phyloP scores from a whole-genome alignment of 1,140 invertebrate species.

The Globodera rostochiensis region DNA sequence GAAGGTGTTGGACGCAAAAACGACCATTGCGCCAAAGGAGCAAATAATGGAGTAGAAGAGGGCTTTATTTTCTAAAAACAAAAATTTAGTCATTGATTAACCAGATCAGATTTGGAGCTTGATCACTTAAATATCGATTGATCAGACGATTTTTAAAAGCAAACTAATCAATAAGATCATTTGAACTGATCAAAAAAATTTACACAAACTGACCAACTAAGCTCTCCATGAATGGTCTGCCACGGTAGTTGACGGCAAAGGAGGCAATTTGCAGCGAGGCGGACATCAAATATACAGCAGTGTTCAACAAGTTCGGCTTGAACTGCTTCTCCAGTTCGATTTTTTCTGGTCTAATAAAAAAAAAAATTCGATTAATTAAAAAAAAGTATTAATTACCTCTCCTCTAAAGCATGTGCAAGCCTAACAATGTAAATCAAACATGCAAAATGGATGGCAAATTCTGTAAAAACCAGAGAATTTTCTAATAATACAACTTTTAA shows the following conservation, averaged over 20 bases:
- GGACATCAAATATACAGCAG: slow-evolving; percentile 96
- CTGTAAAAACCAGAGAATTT: neutral
- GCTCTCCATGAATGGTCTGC: slow-evolving; percentile 97
- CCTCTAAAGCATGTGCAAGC: slow-evolving; percentile 55
- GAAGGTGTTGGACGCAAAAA: slow-evolving; percentile 26
- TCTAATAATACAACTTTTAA: neutral
- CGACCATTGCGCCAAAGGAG: slow-evolving; percentile 52
- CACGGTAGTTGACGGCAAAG: slow-evolving; percentile 98
- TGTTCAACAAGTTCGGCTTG: slow-evolving; percentile 89
- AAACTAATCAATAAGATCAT: too few species aligned
- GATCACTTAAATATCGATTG: neutral
- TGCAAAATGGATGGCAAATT: slow-evolving; percentile 92
- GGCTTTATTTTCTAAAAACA: slow-evolving; percentile 78
- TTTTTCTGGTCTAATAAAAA: slow-evolving; percentile 49
- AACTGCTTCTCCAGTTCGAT: slow-evolving; percentile 83
- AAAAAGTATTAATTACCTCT: slow-evolving; percentile 53
- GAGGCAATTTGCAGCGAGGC: slow-evolving; percentile 94
- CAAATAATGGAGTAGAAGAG: slow-evolving; percentile 75
- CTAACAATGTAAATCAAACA: slow-evolving; percentile 85
- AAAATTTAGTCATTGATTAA: neutral
- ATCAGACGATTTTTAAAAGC: too few species aligned
- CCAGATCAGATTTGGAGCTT: too few species aligned
- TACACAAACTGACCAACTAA: slow-evolving; percentile 67
- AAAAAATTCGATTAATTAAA: slow-evolving; percentile 25
- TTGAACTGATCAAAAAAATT: too few species aligned